These are phyloP conservation scores for Hypolimnas misippus DNA, from an alignment of 2,888 invertebrate species.

Conservation along the genomic window DNA sequence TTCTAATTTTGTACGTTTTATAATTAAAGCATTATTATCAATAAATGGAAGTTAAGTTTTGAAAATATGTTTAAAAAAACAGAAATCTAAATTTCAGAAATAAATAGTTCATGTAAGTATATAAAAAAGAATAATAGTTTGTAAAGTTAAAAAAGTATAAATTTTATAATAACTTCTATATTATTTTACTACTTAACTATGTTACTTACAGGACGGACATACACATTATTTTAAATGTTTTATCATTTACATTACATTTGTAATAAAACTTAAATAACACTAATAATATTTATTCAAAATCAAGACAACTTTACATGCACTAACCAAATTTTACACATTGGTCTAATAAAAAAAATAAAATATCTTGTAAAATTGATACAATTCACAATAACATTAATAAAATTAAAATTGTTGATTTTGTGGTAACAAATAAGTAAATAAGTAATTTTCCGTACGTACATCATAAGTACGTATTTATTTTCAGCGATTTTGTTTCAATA, in stretches of 20 bases:
- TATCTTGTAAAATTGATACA: conserved; percentile 13
- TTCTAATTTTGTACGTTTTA: conserved; percentile 51
- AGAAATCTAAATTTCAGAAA: conserved; percentile 27
- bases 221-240: conserved; percentile 21
- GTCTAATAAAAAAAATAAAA: background rate
- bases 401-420: conserved; percentile 11
- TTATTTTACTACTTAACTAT: conserved; percentile 26
- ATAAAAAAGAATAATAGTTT: conserved; percentile 9
- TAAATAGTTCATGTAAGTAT: conserved; percentile 11
- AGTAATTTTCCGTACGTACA: conserved; percentile 16
- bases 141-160: conserved; percentile 13
- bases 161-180: conserved; percentile 7
- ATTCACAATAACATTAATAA: background rate
- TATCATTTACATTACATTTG: conserved; percentile 11
- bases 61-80: conserved; percentile 12
- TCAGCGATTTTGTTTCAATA: background rate
- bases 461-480: background rate
- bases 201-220: conserved; percentile 40
- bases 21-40: conserved; percentile 46
- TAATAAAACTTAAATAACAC: conserved; percentile 12
- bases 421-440: conserved; percentile 28
- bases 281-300: conserved; percentile 13
- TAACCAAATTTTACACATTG: background rate
- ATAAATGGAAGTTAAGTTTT: conserved; percentile 19
- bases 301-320: conserved; percentile 8